Evolutionary conservation across 2,888 invertebrate genomes (phyloP).

Genomic region (Selenia dentaria): DNA sequence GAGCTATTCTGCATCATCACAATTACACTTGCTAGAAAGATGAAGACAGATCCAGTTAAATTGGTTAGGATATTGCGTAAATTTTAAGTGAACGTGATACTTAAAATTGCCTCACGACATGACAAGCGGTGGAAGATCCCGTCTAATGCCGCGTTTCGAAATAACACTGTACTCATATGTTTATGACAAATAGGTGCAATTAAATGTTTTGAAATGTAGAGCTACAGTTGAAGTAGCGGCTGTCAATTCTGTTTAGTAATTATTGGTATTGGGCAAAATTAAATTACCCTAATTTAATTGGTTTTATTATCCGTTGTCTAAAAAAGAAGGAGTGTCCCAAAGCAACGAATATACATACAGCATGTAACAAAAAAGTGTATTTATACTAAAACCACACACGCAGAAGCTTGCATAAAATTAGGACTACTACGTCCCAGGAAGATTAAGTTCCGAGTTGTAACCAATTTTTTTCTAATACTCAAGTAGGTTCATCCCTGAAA

Average conservation of each 20-base stretch:
- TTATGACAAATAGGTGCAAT: conserved; percentile 38
- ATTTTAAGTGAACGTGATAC: conserved; percentile 52
- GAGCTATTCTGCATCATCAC: conserved; percentile 32
- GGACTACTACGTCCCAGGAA: no score
- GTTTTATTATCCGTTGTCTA: no score
- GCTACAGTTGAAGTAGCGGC: conserved; percentile 18
- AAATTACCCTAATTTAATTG: neutral
- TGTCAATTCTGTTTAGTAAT: conserved; percentile 13
- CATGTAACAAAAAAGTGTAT: no score
- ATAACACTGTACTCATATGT: conserved; percentile 33
- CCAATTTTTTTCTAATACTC: no score
- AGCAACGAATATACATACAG: no score
- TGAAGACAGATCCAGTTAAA: conserved; percentile 33
- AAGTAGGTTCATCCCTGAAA: no score
- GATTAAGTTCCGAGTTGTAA: no score
- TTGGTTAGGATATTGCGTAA: conserved; percentile 52
- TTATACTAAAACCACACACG: no score
- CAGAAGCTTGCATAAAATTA: no score
- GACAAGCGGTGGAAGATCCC: conserved; percentile 40
- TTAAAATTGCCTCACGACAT: conserved; percentile 47
- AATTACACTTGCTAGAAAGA: conserved; percentile 3
- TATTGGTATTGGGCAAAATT: conserved; percentile 3
- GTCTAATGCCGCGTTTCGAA: conserved; percentile 37
- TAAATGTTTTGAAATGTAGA: conserved; percentile 23
- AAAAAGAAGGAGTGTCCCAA: no score